Conservation (phyloP, 2,113 vertebrate species). For the Xenotilapia flavipinnis region DNA sequence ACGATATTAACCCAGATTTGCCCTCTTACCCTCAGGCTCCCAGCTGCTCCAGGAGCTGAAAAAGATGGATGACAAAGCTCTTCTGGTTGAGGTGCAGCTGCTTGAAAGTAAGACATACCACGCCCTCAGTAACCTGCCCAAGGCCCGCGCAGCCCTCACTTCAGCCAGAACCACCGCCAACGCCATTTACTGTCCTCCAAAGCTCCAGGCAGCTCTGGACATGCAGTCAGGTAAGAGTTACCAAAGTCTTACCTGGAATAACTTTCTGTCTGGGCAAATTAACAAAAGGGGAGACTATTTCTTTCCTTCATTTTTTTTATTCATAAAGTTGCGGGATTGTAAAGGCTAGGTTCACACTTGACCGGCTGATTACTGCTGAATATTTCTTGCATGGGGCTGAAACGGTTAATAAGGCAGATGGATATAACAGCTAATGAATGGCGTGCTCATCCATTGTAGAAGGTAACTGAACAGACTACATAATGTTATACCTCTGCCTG, state of each 20-base stretch:
- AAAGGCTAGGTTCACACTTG: not conserved
- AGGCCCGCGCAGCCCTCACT: slow-evolving; percentile 96
- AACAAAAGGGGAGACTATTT: not conserved
- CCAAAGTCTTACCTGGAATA: accelerated
- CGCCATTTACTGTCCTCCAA: slow-evolving; percentile 97
- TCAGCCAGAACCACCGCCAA: slow-evolving; percentile 98
- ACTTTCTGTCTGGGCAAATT: not conserved
- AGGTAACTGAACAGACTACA: not conserved
- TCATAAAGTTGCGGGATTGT: not conserved
- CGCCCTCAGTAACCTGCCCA: slow-evolving; percentile 95
- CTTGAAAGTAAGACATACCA: slow-evolving; percentile 99
- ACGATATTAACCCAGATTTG: not conserved
- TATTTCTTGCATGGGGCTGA: accelerated
- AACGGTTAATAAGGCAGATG: not conserved
- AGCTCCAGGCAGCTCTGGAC: slow-evolving; percentile 95
- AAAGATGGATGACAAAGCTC: slow-evolving; percentile 99
- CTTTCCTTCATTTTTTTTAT: not conserved
- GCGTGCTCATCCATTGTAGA: not conserved
- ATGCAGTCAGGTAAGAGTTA: slow-evolving; percentile 90
- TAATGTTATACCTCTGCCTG: not conserved
- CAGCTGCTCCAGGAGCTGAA: slow-evolving; percentile 94
- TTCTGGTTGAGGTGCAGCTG: slow-evolving; percentile 96
- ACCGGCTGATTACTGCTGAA: accelerated
- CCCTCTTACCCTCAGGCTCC: slow-evolving; percentile 71
- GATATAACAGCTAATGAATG: not conserved